Conservation (phyloP, 2,113 vertebrate genomes). For the Mionectes macconnelli region DNA sequence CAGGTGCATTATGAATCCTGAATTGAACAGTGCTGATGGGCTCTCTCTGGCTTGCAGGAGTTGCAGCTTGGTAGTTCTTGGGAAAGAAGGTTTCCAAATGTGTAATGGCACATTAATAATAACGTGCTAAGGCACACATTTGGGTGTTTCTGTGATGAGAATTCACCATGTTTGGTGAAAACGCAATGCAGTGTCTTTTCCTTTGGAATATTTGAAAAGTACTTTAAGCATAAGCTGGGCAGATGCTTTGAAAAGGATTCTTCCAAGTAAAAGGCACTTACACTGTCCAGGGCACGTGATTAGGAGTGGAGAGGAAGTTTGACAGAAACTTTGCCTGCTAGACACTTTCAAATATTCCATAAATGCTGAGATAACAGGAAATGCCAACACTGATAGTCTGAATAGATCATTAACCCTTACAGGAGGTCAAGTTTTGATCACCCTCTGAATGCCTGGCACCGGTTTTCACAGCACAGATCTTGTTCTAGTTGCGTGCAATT, state of each 20-base stretch:
- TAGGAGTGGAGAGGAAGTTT: conserved; percentile 38
- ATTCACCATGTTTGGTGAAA: not conserved
- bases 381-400: not conserved
- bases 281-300: rapidly evolving
- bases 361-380: conserved; percentile 47
- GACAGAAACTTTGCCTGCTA: conserved; percentile 18
- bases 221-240: not conserved
- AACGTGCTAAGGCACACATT: not conserved
- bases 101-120: not conserved
- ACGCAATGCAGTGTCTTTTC: not conserved
- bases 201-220: not conserved
- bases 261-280: not conserved
- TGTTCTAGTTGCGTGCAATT: not conserved
- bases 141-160: not conserved
- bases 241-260: not conserved
- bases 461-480: not conserved
- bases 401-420: not conserved
- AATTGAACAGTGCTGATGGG: not conserved
- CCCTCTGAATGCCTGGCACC: not conserved
- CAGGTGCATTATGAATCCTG: not conserved
- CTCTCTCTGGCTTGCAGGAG: not conserved
- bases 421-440: not conserved
- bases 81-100: not conserved
- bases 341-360: conserved; percentile 45
- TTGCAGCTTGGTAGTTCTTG: not conserved